Conservation (phyloP, 2,888 invertebrate genomes). For the Oscheius sp. region DNA sequence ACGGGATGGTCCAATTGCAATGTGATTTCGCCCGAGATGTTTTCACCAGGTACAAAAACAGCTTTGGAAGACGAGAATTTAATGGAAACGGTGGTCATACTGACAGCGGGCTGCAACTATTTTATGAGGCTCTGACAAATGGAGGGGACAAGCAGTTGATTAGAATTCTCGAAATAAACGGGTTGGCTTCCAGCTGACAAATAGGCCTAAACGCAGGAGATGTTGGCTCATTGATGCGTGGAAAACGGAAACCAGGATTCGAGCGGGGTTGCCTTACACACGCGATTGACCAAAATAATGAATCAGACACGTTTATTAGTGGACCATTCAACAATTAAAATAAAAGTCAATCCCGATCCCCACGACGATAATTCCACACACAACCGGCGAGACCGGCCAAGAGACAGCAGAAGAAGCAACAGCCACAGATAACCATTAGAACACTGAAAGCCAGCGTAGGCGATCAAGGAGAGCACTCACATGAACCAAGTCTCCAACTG, state of each 20-base stretch:
- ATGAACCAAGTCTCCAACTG: slow-evolving; percentile 65
- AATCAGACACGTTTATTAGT: no score
- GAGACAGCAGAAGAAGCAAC: slow-evolving; percentile 58
- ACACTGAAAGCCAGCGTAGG: slow-evolving; percentile 44
- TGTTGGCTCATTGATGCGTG: background rate
- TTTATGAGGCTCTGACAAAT: slow-evolving; percentile 2
- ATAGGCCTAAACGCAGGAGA: no score
- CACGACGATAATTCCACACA: slow-evolving; percentile 46
- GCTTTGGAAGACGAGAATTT: slow-evolving; percentile 1
- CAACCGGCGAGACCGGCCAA: slow-evolving; percentile 58
- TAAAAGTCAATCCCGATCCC: slow-evolving; percentile 1
- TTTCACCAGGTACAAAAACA: slow-evolving; percentile 2
- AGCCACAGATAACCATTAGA: slow-evolving; percentile 54
- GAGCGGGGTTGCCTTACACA: no score
- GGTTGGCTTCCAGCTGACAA: background rate
- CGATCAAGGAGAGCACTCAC: slow-evolving; percentile 47
- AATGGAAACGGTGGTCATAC: slow-evolving; percentile 24
- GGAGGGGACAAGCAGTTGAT: background rate
- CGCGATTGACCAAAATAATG: no score
- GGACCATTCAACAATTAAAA: no score
- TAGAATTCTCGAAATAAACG: background rate
- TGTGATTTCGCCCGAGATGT: background rate
- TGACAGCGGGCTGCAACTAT: background rate
- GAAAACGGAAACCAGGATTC: background rate
- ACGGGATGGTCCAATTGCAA: slow-evolving; percentile 19